Evolutionary conservation across 2,888 invertebrate species (phyloP), one percentile per base, ranked within the genome.

Genomic region (Cheilosia variabilis): DNA sequence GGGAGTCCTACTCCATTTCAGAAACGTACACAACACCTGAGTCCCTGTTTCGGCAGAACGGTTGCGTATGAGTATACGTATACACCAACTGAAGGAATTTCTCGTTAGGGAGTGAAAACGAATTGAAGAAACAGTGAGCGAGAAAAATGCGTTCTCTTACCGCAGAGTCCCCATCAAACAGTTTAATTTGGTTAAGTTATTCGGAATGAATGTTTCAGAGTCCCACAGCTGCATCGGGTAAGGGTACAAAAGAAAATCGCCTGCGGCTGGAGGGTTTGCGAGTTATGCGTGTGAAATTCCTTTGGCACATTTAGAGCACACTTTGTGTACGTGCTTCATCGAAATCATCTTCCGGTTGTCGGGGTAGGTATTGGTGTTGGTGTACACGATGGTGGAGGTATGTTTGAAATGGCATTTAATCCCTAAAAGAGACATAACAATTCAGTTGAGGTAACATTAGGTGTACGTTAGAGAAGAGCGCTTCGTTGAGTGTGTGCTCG

Each of bases 151-250:
- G 62, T 66, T 45, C 31, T 68, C 65, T 37, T 37, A 27, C 31
- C 47, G 19, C 47, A 47, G 17, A 4, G 7, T 17, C 10, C n/a
- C 15, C 31, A 55, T 13, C 19, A 78, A 71, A 58, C 50, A 71
- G 69, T 69, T 71, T 65, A 41, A 65, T 81, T 81, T 69, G 34
- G 69, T 76, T 63, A 63, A 45, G 62, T 62, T 72, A 72, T 72
- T 53, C 52, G 19, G 34, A 53, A 53, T 41, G 66, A 66, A n/a
- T 52, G 65, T 34, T 52, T 19, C 19, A 17, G 53, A 47, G 17
- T 47, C 19, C 17, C 17, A 3, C 17, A 17, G 34, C n/a, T 27
- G 19, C 47, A 17, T 52, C 24, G 22, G 13, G 15, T 52, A 22
- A 24, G 6, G 5, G 13, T 13, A 27, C 47, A 19, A 41, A 34